Base-by-base conservation (phyloP, 1,140 invertebrate genomes). In the Kradibia gibbosae region DNA sequence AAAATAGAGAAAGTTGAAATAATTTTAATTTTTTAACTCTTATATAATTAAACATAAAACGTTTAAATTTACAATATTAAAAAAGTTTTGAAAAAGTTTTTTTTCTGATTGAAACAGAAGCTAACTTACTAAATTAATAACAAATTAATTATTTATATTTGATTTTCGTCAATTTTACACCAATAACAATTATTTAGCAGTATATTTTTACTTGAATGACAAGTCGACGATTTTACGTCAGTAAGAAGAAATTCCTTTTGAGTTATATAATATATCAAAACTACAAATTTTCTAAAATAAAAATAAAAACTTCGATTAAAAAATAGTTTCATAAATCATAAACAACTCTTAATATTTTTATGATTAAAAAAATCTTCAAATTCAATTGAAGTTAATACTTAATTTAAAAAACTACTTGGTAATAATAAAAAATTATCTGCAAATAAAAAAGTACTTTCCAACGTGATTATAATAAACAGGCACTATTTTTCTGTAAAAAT, bases 381-480 rank as follows among this genome's bases (percentile, higher is more conserved):
- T 34, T 73, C 25, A 31, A 53, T 53, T 3, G 36, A 39, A 42
- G 25, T 73, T 36, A 3, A 45, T 75, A 36, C 36, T 39, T 2
- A 55, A 42, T n/a, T 75, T 57, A 75, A 75, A 60, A 74, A 75
- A n/a, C 17, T 42, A 25, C 39, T 15, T 15, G 39, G 60, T 57
- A 75, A 57, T 60, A 42, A 75, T 75, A 39, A 36, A 75, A 75
- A 57, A 75, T 8, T 53, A 28, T 45, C 55, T 34, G n/a, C n/a
- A 65, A 45, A 39, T 42, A 45, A 67, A 67, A 67, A 67, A 22
- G 15, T n/a, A n/a, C n/a, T n/a, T n/a, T n/a, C n/a, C n/a, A n/a
- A n/a, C n/a, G n/a, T n/a, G n/a, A n/a, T n/a, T n/a, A n/a, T n/a
- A n/a, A n/a, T n/a, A n/a, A n/a, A n/a, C n/a, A n/a, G n/a, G n/a